A percentile compares a stretch with the other conserved stretches of the same genome.
Evolutionary conservation across 2,888 invertebrate genomes (phyloP).

Genomic region (Synergus gifuensis): DNA sequence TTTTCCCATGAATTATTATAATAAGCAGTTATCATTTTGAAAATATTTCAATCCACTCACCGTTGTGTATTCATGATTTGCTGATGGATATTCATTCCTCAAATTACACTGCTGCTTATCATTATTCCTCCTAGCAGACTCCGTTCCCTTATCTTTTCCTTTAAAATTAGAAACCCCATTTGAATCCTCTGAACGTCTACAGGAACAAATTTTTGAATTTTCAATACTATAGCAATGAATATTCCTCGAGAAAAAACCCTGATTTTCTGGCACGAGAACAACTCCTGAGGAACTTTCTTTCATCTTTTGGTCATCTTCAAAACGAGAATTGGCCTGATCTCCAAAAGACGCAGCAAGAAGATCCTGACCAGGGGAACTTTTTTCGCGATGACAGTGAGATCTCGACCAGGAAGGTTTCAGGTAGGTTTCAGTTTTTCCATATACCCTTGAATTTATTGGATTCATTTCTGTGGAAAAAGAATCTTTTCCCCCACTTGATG

Average conservation of each 20-base stretch:
- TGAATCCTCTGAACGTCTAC: background rate
- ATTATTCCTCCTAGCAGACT: slow-evolving; percentile 25
- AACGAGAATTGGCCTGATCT: slow-evolving; percentile 9
- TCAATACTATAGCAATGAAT: slow-evolving; percentile 20
- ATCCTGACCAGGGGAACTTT: slow-evolving; percentile 42
- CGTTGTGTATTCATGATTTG: slow-evolving; percentile 47
- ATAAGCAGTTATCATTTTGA: background rate
- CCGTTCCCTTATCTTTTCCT: slow-evolving; percentile 15
- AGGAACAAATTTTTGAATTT: slow-evolving; percentile 31
- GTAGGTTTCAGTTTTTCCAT: slow-evolving; percentile 53
- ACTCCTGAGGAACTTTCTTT: slow-evolving; percentile 44
- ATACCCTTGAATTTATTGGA: slow-evolving; percentile 67
- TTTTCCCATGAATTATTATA: background rate
- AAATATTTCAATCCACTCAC: slow-evolving; percentile 13
- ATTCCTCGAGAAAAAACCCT: slow-evolving; percentile 13
- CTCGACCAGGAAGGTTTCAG: slow-evolving; percentile 57
- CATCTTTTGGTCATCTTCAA: slow-evolving; percentile 30
- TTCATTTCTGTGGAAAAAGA: slow-evolving; percentile 59
- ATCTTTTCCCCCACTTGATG: slow-evolving; percentile 50
- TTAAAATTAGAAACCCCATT: slow-evolving; percentile 26
- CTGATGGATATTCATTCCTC: slow-evolving; percentile 43
- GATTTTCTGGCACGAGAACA: slow-evolving; percentile 47
- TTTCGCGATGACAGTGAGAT: slow-evolving; percentile 58
- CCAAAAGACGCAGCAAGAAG: slow-evolving; percentile 42
- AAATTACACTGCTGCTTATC: slow-evolving; percentile 37